Evolutionary conservation across 1,140 invertebrate species (phyloP).

Genomic region (Colletes gigas): DNA sequence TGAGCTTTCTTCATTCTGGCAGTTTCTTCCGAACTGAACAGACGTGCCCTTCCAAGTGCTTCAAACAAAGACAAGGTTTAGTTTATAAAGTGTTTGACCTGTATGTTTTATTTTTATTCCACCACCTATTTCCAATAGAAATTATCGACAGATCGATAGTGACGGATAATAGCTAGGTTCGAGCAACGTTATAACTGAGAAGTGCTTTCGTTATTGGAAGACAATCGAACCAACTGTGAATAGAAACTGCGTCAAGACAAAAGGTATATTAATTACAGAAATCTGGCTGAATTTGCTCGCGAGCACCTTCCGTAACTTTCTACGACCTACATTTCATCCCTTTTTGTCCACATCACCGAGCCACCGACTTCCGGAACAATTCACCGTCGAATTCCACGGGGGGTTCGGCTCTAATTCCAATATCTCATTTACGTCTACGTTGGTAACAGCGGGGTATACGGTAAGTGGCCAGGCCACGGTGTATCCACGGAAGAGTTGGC

Average conservation of each 20-base stretch:
- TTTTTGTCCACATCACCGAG: conserved; percentile 36
- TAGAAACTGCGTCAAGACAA: conserved; percentile 3
- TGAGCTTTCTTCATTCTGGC: no score
- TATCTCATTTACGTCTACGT: conserved; percentile 42
- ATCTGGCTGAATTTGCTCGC: conserved; percentile 1
- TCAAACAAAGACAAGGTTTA: no score
- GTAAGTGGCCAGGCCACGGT: not conserved
- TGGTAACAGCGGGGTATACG: conserved; percentile 9
- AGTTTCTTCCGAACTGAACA: no score
- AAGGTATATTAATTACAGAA: conserved; percentile 37
- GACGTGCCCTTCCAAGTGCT: no score
- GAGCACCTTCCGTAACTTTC: conserved; percentile 33
- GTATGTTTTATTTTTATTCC: no score
- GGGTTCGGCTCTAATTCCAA: conserved; percentile 24
- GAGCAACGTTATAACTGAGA: no score
- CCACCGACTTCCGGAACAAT: conserved; percentile 51
- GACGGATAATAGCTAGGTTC: no score
- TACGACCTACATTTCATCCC: conserved; percentile 48
- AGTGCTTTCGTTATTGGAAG: not conserved
- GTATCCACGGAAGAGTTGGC: conserved; percentile 38
- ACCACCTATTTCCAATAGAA: no score
- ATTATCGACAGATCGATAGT: no score
- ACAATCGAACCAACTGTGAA: not conserved
- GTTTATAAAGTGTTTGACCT: no score
- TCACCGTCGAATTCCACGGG: conserved; percentile 18